Percentiles rank a stretch among this genome's conserved stretches.
These are phyloP conservation scores for Liposcelis brunnea DNA, from an alignment of 2,888 invertebrate genomes.

Conservation along the genomic window DNA sequence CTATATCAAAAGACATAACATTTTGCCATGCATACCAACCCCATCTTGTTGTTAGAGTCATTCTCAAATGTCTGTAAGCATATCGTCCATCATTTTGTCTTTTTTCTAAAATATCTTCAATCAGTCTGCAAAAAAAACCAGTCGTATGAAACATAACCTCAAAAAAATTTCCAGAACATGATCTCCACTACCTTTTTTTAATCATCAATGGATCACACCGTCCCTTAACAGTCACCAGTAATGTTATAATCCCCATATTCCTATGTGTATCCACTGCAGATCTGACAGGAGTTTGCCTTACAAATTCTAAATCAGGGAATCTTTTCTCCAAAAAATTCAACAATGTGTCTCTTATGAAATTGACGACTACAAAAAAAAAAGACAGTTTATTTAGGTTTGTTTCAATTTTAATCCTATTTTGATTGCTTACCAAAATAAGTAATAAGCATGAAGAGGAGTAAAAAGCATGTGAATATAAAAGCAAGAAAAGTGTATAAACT, in stretches of 20 bases:
- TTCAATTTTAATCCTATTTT: too few species aligned
- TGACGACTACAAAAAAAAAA: constrained; percentile 3
- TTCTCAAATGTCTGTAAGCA: constrained; percentile 33
- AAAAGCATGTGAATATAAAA: too few species aligned
- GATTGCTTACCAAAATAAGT: too few species aligned
- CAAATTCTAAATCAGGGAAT: constrained; percentile 41
- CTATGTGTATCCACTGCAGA: constrained; percentile 52
- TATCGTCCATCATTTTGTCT: constrained; percentile 14
- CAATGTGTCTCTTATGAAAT: constrained; percentile 23
- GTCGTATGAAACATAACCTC: background rate
- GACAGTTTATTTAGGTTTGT: background rate
- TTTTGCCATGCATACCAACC: constrained; percentile 62
- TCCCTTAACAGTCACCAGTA: constrained; percentile 47
- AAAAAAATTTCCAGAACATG: too few species aligned
- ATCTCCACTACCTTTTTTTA: constrained; percentile 16
- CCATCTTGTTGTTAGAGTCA: constrained; percentile 50
- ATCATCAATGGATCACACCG: constrained; percentile 17
- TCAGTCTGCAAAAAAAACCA: constrained; percentile 17
- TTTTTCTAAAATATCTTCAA: constrained; percentile 18
- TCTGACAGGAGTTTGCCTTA: constrained; percentile 41
- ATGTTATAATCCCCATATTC: constrained; percentile 56
- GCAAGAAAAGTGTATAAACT: too few species aligned
- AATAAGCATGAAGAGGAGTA: too few species aligned
- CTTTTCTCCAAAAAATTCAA: constrained; percentile 37
- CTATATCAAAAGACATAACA: constrained; percentile 35